Conservation (phyloP, 2,888 invertebrate genomes). For the Lepidocyrtoides sp. region DNA sequence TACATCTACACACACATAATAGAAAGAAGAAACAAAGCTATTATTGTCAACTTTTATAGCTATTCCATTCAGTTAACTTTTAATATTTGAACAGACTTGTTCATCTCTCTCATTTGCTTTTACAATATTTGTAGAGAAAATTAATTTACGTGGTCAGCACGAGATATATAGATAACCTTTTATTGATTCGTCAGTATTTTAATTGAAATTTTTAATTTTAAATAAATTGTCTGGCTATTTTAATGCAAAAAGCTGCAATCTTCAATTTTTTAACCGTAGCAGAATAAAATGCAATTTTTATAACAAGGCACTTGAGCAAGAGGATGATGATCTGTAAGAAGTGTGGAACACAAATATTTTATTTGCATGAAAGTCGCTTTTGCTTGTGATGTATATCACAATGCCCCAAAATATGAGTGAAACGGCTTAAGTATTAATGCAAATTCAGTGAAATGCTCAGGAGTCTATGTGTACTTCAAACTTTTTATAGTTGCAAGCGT, state of each 20-base stretch:
- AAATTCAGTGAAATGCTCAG: slow-evolving; percentile 11
- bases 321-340: neutral
- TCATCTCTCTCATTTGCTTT: too few relatives aligned
- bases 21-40: neutral
- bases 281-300: neutral
- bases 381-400: slow-evolving; percentile 38
- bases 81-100: too few relatives aligned
- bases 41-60: neutral
- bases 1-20: neutral
- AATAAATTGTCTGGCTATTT: neutral
- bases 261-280: neutral
- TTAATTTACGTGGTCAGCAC: neutral
- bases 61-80: too few relatives aligned
- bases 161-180: neutral
- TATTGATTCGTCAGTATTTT: neutral
- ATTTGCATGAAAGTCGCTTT: slow-evolving; percentile 26
- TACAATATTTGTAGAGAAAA: neutral
- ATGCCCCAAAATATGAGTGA: slow-evolving; percentile 4
- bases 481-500: too few relatives aligned
- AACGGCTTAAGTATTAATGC: neutral
- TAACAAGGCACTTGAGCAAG: too few relatives aligned
- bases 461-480: too few relatives aligned
- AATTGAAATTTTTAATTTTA: neutral
- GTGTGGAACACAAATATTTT: neutral
- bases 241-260: neutral